These are phyloP conservation scores for Napeogenes sylphis DNA, from an alignment of 2,888 invertebrate species.

Conservation along the genomic window DNA sequence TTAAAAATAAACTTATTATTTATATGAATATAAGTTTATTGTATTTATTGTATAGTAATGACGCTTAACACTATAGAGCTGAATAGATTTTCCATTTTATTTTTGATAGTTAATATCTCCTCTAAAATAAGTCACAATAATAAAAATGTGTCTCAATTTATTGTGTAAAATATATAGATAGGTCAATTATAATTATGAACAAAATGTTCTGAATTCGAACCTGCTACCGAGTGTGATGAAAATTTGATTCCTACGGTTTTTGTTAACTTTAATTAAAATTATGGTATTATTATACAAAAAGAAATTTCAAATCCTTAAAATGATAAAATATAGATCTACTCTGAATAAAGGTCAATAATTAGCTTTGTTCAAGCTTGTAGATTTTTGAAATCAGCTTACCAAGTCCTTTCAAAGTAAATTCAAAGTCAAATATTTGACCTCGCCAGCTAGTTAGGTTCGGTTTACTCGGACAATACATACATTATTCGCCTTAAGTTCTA, in stretches of 20 bases:
- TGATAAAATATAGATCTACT: too few species aligned
- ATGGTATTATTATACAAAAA: background rate
- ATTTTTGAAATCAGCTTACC: constrained; percentile 28
- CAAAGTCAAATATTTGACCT: constrained; percentile 29
- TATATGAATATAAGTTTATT: too few species aligned
- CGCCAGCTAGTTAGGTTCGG: constrained; percentile 29
- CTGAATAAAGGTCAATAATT: too few species aligned
- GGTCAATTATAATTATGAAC: constrained; percentile 63
- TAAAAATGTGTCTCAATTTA: constrained; percentile 21
- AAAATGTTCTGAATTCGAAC: constrained; percentile 49
- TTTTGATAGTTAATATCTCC: constrained; percentile 4
- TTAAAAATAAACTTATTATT: background rate
- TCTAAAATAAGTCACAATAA: constrained; percentile 20
- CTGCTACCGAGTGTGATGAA: constrained; percentile 40
- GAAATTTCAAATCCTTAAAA: too few species aligned
- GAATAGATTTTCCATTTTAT: too few species aligned
- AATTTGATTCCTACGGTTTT: background rate
- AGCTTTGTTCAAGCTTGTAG: constrained; percentile 22
- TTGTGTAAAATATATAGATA: constrained; percentile 44
- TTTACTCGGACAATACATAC: constrained; percentile 31
- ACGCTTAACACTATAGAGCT: too few species aligned
- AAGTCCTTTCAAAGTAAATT: constrained; percentile 24
- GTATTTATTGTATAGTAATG: too few species aligned
- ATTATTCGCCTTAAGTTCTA: constrained; percentile 11
- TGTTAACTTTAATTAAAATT: constrained; percentile 1